Evolutionary conservation across 2,888 invertebrate species (phyloP).

Genomic region (Argyra leucocephala): DNA sequence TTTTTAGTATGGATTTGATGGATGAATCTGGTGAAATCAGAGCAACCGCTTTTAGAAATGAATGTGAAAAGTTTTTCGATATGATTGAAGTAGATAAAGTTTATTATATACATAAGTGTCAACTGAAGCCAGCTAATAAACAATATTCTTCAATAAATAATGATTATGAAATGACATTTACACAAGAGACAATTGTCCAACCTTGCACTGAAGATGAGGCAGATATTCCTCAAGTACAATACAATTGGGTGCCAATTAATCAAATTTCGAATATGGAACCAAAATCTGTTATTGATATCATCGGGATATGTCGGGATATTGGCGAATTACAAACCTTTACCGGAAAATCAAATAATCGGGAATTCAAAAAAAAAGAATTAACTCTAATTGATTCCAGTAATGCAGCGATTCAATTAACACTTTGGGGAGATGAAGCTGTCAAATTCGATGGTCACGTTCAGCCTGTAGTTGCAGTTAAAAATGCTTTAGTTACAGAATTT

Average conservation of each 20-base stretch:
- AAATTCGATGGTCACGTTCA: conserved; percentile 65
- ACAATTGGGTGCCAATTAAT: conserved; percentile 66
- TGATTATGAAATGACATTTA: conserved; percentile 93
- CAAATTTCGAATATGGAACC: conserved; percentile 58
- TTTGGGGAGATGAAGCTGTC: conserved; percentile 88
- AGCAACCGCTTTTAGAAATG: conserved; percentile 79
- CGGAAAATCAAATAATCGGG: conserved; percentile 64
- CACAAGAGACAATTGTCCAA: conserved; percentile 57
- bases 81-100: conserved; percentile 80
- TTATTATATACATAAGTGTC: conserved; percentile 76
- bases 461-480: conserved; percentile 80
- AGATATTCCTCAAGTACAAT: conserved; percentile 66
- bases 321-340: conserved; percentile 64
- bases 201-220: conserved; percentile 49
- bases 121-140: conserved; percentile 89
- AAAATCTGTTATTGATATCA: conserved; percentile 67
- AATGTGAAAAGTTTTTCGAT: conserved; percentile 81
- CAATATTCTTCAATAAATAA: conserved; percentile 73
- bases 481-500: conserved; percentile 76
- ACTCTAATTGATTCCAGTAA: conserved; percentile 76
- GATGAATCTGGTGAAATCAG: conserved; percentile 92
- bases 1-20: conserved; percentile 85
- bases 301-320: conserved; percentile 73
- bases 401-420: conserved; percentile 65
- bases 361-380: conserved; percentile 82